Evolutionary conservation across 2,113 vertebrate genomes (phyloP).

Genomic region (Podarcis raffonei): DNA sequence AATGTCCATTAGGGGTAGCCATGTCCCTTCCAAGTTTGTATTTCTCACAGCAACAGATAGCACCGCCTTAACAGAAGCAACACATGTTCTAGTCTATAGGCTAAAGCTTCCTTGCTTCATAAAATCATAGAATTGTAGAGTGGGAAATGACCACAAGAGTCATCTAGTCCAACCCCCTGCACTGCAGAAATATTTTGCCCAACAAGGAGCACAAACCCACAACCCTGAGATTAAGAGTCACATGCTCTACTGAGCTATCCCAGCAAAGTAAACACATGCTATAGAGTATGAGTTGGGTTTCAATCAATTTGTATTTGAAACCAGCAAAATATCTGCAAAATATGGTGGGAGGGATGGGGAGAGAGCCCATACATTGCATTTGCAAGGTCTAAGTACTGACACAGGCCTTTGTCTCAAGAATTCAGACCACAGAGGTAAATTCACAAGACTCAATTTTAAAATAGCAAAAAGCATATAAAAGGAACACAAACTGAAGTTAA

Average conservation of each 20-base stretch:
- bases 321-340: neutral
- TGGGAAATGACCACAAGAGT: no score
- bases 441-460: neutral
- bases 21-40: no score
- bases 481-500: neutral
- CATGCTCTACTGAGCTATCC: neutral
- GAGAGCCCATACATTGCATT: no score
- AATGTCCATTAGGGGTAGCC: neutral
- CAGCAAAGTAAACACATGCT: neutral
- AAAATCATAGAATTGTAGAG: no score
- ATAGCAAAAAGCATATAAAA: neutral
- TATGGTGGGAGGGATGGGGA: neutral
- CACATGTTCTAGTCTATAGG: neutral
- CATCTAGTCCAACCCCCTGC: no score
- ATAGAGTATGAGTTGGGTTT: neutral
- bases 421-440: neutral
- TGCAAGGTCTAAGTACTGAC: neutral
- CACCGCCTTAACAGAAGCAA: neutral
- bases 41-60: neutral
- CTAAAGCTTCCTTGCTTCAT: neutral
- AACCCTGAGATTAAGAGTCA: no score
- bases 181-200: no score
- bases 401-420: neutral
- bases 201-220: no score
- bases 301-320: neutral